Evolutionary conservation across 64 coral and sea anemone genomes (phyloP).

Genomic region (Cladopsammia gracilis): DNA sequence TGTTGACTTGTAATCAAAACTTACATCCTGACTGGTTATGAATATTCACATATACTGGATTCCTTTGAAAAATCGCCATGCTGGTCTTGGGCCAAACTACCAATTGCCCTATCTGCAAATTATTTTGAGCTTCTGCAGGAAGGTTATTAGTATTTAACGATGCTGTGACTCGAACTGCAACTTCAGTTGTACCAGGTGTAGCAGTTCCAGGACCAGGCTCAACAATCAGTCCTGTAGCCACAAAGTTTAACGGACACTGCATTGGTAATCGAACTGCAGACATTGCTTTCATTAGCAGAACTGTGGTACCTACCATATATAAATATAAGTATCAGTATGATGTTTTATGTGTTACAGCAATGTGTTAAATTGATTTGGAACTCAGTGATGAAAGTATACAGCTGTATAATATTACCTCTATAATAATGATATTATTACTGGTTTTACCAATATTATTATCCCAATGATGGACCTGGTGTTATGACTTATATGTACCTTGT

Average conservation of each 20-base stretch:
- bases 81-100: background rate
- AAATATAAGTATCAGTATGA: too few relatives aligned
- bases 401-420: too few relatives aligned
- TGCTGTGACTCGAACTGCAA: slow-evolving; percentile 23
- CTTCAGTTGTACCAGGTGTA: background rate
- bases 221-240: slow-evolving; percentile 2
- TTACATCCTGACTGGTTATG: background rate
- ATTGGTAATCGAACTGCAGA: background rate
- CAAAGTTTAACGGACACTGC: background rate
- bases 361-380: too few relatives aligned
- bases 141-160: background rate
- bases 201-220: background rate
- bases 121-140: background rate
- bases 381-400: too few relatives aligned
- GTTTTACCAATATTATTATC: too few relatives aligned
- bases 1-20: background rate
- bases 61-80: slow-evolving; percentile 25
- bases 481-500: too few relatives aligned
- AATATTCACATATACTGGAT: background rate
- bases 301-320: slow-evolving; percentile 6
- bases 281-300: background rate
- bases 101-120: background rate
- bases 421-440: too few relatives aligned
- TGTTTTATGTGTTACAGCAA: too few relatives aligned
- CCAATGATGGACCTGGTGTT: too few relatives aligned